Evolutionary conservation across 2,888 invertebrate species (phyloP).

Genomic region (Cynaeus angustus): DNA sequence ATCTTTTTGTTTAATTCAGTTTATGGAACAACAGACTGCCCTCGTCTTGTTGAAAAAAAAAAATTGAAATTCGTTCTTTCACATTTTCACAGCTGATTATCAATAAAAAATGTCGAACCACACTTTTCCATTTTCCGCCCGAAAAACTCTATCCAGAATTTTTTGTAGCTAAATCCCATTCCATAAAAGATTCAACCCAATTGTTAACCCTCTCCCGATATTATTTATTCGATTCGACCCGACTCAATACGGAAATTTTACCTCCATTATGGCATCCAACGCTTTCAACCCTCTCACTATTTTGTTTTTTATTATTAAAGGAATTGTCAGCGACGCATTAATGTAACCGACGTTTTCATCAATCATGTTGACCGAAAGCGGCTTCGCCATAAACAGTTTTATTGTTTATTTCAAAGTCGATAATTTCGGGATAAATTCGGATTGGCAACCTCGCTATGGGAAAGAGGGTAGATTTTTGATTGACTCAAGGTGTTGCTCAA

Average conservation of each 20-base stretch:
- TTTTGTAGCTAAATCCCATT: background rate
- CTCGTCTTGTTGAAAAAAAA: too few species aligned
- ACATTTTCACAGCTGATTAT: background rate
- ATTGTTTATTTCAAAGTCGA: slow-evolving; percentile 4
- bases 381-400: background rate
- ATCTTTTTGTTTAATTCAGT: too few species aligned
- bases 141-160: background rate
- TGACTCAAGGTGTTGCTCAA: slow-evolving; percentile 20
- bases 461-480: background rate
- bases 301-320: slow-evolving; percentile 12
- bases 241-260: slow-evolving; percentile 8
- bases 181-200: slow-evolving; percentile 11
- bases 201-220: background rate
- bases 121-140: background rate
- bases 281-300: slow-evolving; percentile 1
- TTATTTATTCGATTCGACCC: slow-evolving; percentile 8
- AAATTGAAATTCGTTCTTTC: background rate
- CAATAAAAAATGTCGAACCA: background rate
- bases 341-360: slow-evolving; percentile 6
- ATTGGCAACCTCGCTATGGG: background rate
- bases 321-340: slow-evolving; percentile 6
- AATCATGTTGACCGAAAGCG: slow-evolving; percentile 6
- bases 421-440: background rate
- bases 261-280: slow-evolving; percentile 3
- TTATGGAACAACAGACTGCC: too few species aligned